Evolutionary conservation across 2,113 vertebrate genomes (phyloP), one percentile per base, ranked within the genome.

Genomic region (Scartelaos histophorus): DNA sequence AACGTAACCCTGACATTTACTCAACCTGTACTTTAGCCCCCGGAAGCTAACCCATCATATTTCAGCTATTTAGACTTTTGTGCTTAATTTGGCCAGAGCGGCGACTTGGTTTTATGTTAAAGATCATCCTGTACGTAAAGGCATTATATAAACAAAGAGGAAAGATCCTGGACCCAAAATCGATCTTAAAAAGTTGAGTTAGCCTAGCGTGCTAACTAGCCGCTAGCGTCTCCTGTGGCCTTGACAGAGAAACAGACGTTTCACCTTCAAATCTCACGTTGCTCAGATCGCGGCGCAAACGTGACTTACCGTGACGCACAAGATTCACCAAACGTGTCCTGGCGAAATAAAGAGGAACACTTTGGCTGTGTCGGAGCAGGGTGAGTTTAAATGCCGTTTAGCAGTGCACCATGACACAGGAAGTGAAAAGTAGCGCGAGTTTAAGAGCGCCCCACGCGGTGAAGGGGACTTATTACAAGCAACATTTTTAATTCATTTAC

Each of bases 391-490:
- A 75, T 53, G 71, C 43, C 67, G 70, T 71, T 64, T 75, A 78
- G 34, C 82, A 81, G 43, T 78, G 70, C 71, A 76, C 87, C 91
- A 92, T 92, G 68, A 88, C 2, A 73, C 1, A 77, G 88, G 82
- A 91, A 89, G 73, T 11, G 43, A 51, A 66, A 80, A 24, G 43
- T 1, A 25, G 1, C 5, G 15, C 35, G 3, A 9, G 5, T 13
- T 0, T 0, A 43, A 62, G 71, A 79, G 85, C 85, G 87, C 71
- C 92, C 0, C 67, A 0, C 0, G 66, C 54, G 89, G 78, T 22
- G 17, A 0, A 0, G 0, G 5, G n/a, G 19, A 5, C 1, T 19
- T 21, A 54, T 54, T 54, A 21, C 51, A 54, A 19, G 9, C 38
- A 7, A 43, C 38, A 43, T 43, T 43, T 43, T n/a, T n/a, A n/a